phyloP scores from a whole-genome alignment of 30 jellyfish, hydroid and myxozoan species.

The Aurelia aurita complex sp. Pacific region DNA sequence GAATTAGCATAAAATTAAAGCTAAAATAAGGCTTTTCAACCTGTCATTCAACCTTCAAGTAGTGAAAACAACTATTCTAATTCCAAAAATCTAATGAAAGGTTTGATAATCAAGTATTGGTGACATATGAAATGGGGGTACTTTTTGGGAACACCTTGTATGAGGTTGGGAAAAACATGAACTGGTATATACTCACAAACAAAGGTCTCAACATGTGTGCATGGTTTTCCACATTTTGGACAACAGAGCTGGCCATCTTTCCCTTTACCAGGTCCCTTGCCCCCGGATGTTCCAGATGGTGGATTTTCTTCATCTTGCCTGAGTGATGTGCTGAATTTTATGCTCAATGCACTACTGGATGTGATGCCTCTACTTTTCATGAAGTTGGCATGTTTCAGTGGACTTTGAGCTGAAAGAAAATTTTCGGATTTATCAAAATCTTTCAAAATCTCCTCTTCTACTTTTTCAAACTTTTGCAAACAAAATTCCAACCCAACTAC shows the following conservation, averaged over 20 bases:
- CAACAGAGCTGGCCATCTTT: conserved; percentile 94
- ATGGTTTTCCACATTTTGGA: conserved; percentile 98
- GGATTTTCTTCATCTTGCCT: conserved; percentile 49
- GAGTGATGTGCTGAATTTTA: conserved; percentile 8
- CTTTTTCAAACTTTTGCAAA: too few species aligned
- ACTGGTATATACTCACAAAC: conserved; percentile 70
- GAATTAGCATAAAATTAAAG: too few species aligned
- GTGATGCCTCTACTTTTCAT: conserved; percentile 30
- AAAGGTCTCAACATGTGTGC: conserved; percentile 98
- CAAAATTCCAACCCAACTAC: too few species aligned
- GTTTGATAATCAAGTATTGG: too few species aligned
- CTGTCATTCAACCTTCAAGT: too few species aligned
- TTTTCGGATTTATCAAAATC: too few species aligned
- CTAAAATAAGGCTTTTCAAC: too few species aligned
- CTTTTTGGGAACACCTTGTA: too few species aligned
- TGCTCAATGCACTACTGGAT: conserved; percentile 37
- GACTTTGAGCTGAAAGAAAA: conserved; percentile 15
- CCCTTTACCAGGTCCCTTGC: conserved; percentile 86
- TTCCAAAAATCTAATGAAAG: too few species aligned
- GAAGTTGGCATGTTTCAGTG: background rate
- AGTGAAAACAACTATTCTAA: too few species aligned
- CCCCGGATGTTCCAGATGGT: conserved; percentile 68
- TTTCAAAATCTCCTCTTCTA: background rate
- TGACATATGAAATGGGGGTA: too few species aligned
- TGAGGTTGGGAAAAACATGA: too few species aligned